Percentiles rank a stretch among this genome's conserved stretches.
Evolutionary conservation across 2,113 vertebrate genomes (phyloP).

Genomic region (Pelodiscus sinensis): DNA sequence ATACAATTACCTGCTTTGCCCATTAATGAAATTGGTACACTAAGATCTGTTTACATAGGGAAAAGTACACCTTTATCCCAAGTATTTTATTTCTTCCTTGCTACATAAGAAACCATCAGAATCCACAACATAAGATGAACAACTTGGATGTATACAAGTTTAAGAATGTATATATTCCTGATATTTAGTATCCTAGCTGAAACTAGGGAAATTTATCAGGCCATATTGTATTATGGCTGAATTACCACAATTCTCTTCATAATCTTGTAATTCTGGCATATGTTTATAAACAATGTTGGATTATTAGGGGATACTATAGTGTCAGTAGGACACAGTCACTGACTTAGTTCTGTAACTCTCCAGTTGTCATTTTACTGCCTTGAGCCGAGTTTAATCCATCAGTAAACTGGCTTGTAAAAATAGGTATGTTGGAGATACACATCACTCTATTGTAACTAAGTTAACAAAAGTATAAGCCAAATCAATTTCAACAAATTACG

Average conservation of each 20-base stretch:
- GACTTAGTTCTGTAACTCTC: not conserved
- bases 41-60: not conserved
- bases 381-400: not conserved
- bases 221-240: not conserved
- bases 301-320: not conserved
- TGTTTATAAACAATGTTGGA: not conserved
- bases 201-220: not conserved
- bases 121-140: not conserved
- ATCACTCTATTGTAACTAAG: accelerated
- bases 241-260: not conserved
- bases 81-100: not conserved
- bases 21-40: not conserved
- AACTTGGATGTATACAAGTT: not conserved
- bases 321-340: not conserved
- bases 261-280: not conserved
- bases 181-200: not conserved
- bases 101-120: accelerated
- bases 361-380: not conserved
- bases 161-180: not conserved
- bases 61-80: not conserved
- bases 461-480: not conserved
- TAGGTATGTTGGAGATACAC: not conserved
- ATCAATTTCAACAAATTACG: not conserved
- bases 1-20: not conserved
- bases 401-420: not conserved